A percentile compares a stretch with the other conserved stretches of the same genome.
phyloP scores from a whole-genome alignment of 2,888 invertebrate genomes.

The Stegana nigrithorax region DNA sequence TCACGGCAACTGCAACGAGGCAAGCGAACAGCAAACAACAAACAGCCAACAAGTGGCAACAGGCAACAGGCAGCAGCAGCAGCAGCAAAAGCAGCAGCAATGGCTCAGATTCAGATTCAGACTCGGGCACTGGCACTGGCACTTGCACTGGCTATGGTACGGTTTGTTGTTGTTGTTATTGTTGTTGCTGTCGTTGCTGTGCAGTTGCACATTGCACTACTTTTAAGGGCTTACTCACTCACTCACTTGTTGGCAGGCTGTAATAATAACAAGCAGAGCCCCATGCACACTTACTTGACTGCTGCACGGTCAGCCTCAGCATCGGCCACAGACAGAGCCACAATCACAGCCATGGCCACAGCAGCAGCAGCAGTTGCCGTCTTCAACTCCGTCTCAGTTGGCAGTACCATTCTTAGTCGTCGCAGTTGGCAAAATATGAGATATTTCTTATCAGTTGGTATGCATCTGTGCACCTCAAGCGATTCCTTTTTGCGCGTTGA shows the following conservation, averaged over 20 bases:
- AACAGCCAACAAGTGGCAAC: slow-evolving; percentile 22
- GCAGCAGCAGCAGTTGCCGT: slow-evolving; percentile 20
- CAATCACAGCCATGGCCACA: no score
- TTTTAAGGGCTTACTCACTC: slow-evolving; percentile 60
- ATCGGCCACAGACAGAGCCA: no score
- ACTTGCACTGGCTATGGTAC: no score
- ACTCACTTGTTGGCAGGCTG: slow-evolving; percentile 32
- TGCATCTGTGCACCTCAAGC: slow-evolving; percentile 68
- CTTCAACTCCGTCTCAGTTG: slow-evolving; percentile 12
- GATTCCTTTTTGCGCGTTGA: slow-evolving; percentile 37
- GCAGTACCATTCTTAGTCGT: slow-evolving; percentile 15
- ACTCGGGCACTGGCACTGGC: no score
- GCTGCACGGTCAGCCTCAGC: not conserved
- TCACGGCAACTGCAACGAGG: slow-evolving; percentile 20
- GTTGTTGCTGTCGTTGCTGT: not conserved
- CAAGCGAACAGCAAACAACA: slow-evolving; percentile 16
- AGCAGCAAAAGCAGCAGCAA: slow-evolving; percentile 24
- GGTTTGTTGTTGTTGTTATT: no score
- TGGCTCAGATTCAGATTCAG: slow-evolving; percentile 20
- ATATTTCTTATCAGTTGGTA: slow-evolving; percentile 66
- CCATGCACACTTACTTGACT: not conserved
- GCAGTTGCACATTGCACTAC: slow-evolving; percentile 55
- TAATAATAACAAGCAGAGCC: slow-evolving; percentile 20
- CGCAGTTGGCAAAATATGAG: slow-evolving; percentile 51
- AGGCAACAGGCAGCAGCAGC: slow-evolving; percentile 25